Evolutionary conservation across 2,888 invertebrate species (phyloP).

Genomic region (Acheta domesticus): DNA sequence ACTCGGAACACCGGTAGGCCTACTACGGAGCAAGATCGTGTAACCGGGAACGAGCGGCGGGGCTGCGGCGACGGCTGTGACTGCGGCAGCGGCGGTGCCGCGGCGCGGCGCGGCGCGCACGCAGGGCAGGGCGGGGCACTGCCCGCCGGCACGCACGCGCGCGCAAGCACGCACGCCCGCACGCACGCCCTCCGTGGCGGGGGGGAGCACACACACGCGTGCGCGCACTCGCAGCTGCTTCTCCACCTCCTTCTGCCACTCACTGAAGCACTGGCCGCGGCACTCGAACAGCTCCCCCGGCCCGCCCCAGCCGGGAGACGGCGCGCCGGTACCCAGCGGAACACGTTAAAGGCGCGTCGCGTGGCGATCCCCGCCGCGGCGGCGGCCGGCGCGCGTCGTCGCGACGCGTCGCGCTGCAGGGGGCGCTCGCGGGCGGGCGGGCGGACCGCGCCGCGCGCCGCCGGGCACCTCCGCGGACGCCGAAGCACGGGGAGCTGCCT

Average conservation of each 20-base stretch:
- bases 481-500: background rate
- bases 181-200: background rate
- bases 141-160: background rate
- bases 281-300: background rate
- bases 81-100: background rate
- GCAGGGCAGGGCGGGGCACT: background rate
- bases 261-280: slow-evolving; percentile 1
- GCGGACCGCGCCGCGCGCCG: no score
- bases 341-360: background rate
- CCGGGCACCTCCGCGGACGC: no score
- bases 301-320: slow-evolving; percentile 9
- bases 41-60: background rate
- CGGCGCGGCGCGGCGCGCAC: background rate
- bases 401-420: background rate
- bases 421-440: no score
- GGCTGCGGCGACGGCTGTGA: background rate
- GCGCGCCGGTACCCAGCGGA: background rate
- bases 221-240: background rate
- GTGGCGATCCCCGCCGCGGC: background rate
- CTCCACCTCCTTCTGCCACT: background rate
- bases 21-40: no score
- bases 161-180: background rate
- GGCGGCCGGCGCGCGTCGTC: background rate
- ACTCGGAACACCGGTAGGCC: no score
- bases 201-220: background rate